These are phyloP conservation scores for Cossypha polioptera DNA, from an alignment of 2,797 vertebrate species.

Conservation along the genomic window DNA sequence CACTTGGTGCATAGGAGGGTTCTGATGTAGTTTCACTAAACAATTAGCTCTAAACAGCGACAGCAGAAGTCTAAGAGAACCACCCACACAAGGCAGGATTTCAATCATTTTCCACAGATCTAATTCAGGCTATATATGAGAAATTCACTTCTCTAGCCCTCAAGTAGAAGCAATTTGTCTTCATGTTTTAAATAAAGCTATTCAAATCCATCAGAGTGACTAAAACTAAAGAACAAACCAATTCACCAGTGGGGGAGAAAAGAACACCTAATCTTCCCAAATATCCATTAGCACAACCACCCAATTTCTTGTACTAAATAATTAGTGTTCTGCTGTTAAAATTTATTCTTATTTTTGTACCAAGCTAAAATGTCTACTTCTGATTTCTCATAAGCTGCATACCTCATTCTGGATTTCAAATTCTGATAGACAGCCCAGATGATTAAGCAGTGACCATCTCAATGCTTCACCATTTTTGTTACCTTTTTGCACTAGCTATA, in stretches of 20 bases:
- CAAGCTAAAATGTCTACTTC: neutral
- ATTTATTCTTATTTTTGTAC: neutral
- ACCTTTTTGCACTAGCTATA: neutral
- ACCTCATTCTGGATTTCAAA: neutral
- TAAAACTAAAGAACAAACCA: neutral
- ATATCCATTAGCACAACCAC: neutral
- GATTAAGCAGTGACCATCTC: neutral
- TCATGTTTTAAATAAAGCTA: neutral
- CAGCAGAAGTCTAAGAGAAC: neutral
- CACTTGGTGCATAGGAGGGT: neutral
- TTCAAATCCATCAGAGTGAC: neutral
- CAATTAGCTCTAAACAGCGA: neutral
- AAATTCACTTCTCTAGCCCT: neutral
- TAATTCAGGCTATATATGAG: neutral
- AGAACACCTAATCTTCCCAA: neutral
- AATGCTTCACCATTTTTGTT: fast-evolving
- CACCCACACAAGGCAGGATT: neutral
- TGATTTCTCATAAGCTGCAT: neutral
- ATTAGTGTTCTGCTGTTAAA: neutral
- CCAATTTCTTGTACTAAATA: neutral
- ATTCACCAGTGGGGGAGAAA: neutral
- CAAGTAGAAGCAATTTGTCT: neutral
- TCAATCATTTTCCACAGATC: neutral
- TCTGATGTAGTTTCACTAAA: neutral
- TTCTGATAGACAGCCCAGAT: neutral